Evolutionary conservation across 2,797 vertebrate genomes (phyloP).

Genomic region (Acipenser transmontanus): DNA sequence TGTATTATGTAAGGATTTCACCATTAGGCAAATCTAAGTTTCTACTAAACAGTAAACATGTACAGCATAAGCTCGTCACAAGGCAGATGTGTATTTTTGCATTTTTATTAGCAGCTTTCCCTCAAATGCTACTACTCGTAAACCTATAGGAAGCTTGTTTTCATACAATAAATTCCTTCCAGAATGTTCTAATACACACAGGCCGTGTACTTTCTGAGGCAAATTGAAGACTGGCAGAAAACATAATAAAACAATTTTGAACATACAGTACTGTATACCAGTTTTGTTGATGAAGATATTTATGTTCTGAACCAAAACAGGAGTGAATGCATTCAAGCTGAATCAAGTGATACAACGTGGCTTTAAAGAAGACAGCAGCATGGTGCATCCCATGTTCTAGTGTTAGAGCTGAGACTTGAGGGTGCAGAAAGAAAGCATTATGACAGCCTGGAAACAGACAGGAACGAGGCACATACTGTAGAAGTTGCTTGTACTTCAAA

Average conservation of each 20-base stretch:
- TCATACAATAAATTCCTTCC: slow-evolving; percentile 2
- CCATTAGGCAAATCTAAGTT: not conserved
- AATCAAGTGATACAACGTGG: too few species aligned
- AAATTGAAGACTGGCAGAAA: not conserved
- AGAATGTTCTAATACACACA: not conserved
- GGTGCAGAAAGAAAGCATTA: too few species aligned
- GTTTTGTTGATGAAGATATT: not conserved
- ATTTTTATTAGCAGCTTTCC: not conserved
- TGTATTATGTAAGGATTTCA: not conserved
- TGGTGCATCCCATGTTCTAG: too few species aligned
- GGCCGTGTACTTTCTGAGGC: not conserved
- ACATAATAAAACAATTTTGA: too few species aligned
- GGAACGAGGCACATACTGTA: too few species aligned
- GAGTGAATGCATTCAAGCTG: too few species aligned
- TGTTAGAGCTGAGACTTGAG: too few species aligned
- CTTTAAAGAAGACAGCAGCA: too few species aligned
- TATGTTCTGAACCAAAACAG: too few species aligned
- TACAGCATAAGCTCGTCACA: not conserved
- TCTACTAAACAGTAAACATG: not conserved
- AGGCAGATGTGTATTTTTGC: not conserved
- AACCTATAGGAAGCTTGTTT: slow-evolving; percentile 1
- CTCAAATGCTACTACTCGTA: not conserved
- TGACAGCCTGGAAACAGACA: too few species aligned
- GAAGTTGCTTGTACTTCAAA: too few species aligned
- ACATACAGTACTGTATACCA: not conserved